Evolutionary conservation across 2,888 invertebrate species (phyloP).

Genomic region (Limnephilus rhombicus): DNA sequence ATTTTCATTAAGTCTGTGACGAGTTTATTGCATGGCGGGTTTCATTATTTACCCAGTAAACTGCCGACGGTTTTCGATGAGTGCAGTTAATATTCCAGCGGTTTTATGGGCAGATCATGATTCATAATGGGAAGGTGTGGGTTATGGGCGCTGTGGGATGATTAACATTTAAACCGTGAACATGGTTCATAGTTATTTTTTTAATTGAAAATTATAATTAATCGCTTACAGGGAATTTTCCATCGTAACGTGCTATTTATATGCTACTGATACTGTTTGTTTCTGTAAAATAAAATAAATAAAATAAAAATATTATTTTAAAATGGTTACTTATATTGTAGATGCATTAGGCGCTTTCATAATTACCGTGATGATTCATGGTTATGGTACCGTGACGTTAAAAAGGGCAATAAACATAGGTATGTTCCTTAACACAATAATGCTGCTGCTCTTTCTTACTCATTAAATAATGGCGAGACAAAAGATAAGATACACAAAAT

Average conservation of each 20-base stretch:
- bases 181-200: background rate
- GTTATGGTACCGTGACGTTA: no score
- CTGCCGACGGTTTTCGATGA: background rate
- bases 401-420: no score
- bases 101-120: background rate
- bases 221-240: background rate
- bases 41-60: conserved; percentile 4
- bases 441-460: no score
- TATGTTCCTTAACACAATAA: no score
- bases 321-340: background rate
- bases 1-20: background rate
- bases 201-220: background rate
- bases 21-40: background rate
- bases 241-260: background rate
- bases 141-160: background rate
- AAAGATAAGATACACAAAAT: no score
- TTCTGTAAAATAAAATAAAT: no score
- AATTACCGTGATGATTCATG: no score
- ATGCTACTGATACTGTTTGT: no score
- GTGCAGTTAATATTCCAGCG: background rate
- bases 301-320: no score
- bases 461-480: no score
- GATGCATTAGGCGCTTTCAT: no score
- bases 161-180: background rate
- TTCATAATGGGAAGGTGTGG: background rate